Evolutionary conservation across 2,113 vertebrate genomes (phyloP), one percentile per base, ranked within the genome.

Genomic region (Plotosus lineatus): DNA sequence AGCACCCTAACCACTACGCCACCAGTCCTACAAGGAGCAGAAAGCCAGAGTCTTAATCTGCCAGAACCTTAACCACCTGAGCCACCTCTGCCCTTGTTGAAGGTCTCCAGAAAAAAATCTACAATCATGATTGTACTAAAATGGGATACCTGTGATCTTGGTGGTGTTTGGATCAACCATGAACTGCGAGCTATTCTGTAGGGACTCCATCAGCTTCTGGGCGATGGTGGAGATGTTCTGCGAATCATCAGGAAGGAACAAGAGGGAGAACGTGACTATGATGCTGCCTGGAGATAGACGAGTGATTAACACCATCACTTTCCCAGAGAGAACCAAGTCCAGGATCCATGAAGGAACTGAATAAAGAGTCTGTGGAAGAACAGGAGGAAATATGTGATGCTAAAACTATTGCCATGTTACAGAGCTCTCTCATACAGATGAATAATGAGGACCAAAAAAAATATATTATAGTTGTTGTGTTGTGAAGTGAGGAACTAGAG

Each of bases 271-370:
- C 50, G 85, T 86, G 31, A 95, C 91, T 60, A 94, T 87, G 0
- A 95, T 82, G 1, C 95, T 97, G 73, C 95, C 95, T 0, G 63
- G 86, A 61, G 85, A 83, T 28, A 97, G 66, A 38, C 85, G 17
- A 0, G 0, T 91, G 82, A 98, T 78, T 74, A 91, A 69, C 31
- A 97, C 79, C 71, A 84, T 88, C 77, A 96, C 86, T 73, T 86
- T 63, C 0, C 89, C 90, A 0, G 89, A 81, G 58, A 90, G 85
- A 84, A 95, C 14, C 88, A 95, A 83, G 53, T 81, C 86, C 38
- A 77, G 86, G 51, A 92, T 61, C 14, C 90, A 55, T 58, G 73
- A 42, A 31, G 93, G 85, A 51, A 94, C 51, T 88, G 89, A 90
- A 28, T 33, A 83, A 46, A 60, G 80, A 80, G 95, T 92, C 96